A percentile compares a stretch with the other conserved stretches of the same genome.
phyloP scores from a whole-genome alignment of 1,140 invertebrate species.

The Sycophila sp. region DNA sequence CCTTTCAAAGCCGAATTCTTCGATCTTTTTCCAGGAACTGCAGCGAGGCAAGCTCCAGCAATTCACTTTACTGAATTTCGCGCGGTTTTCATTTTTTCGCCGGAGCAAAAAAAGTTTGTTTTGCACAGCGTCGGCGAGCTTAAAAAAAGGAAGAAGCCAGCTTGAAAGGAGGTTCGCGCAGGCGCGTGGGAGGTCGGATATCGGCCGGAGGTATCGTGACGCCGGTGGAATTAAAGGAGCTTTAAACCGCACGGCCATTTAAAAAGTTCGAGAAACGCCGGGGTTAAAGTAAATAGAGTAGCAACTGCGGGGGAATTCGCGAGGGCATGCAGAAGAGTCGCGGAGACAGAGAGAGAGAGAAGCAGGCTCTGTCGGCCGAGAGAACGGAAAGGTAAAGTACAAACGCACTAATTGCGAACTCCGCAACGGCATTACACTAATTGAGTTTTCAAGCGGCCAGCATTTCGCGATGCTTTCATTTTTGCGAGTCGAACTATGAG shows the following conservation, averaged over 20 bases:
- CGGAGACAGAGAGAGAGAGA: background rate
- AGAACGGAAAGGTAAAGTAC: slow-evolving; percentile 15
- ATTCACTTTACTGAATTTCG: too few relatives aligned
- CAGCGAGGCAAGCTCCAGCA: too few relatives aligned
- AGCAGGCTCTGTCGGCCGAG: background rate
- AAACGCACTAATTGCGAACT: slow-evolving; percentile 36
- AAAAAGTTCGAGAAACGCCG: slow-evolving; percentile 25
- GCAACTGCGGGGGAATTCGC: background rate
- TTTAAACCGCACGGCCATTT: slow-evolving; percentile 14
- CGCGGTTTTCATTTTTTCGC: background rate
- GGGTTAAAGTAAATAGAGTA: slow-evolving; percentile 2
- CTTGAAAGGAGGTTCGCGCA: background rate
- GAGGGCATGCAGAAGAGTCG: background rate
- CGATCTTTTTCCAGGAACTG: too few relatives aligned
- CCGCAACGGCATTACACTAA: slow-evolving; percentile 16
- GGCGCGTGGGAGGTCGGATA: too few relatives aligned
- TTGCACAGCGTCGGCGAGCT: background rate
- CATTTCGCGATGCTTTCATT: slow-evolving; percentile 27
- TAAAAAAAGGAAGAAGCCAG: background rate
- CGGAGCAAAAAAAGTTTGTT: background rate
- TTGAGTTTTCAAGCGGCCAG: slow-evolving; percentile 26
- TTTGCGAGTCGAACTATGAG: slow-evolving; percentile 13
- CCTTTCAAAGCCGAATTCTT: too few relatives aligned
- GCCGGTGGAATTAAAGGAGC: slow-evolving; percentile 12
- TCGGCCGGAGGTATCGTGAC: too few relatives aligned